Evolutionary conservation across 2,113 vertebrate genomes (phyloP).

Genomic region (Herpailurus yagouaroundi): DNA sequence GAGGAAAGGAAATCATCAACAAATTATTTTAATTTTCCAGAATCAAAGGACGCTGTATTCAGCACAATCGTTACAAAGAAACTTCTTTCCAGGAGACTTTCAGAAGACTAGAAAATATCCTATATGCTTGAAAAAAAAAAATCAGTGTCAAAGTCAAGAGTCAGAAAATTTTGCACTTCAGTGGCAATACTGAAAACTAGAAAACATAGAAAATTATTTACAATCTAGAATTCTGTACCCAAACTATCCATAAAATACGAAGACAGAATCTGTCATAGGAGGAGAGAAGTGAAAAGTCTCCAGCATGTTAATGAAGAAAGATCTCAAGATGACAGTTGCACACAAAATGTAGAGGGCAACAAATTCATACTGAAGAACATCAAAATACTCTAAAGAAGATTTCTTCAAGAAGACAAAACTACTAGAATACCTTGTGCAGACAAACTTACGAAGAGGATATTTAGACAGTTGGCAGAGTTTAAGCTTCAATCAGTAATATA

Average conservation of each 20-base stretch:
- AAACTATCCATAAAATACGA: not conserved
- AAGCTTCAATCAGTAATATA: not conserved
- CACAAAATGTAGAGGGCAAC: not conserved
- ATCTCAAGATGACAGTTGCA: not conserved
- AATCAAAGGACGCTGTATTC: not conserved
- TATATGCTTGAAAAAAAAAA: not conserved
- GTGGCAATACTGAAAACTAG: not conserved
- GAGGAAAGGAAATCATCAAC: not conserved
- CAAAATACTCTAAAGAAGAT: not conserved
- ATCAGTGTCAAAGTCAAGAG: not conserved
- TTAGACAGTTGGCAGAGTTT: not conserved
- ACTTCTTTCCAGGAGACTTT: not conserved
- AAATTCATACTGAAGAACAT: not conserved
- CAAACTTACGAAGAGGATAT: not conserved
- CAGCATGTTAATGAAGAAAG: not conserved
- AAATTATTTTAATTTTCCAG: not conserved
- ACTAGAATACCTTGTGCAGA: not conserved
- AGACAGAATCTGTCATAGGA: not conserved
- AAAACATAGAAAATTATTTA: constrained; percentile 7
- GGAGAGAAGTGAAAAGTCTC: not conserved
- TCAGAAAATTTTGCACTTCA: not conserved
- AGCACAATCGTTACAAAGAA: not conserved
- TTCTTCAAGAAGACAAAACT: not conserved
- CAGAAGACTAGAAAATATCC: not conserved
- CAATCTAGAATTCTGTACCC: not conserved